Evolutionary conservation across 2,113 vertebrate species (phyloP), one percentile per base, ranked within the genome.

Genomic region (Odocoileus virginianus): DNA sequence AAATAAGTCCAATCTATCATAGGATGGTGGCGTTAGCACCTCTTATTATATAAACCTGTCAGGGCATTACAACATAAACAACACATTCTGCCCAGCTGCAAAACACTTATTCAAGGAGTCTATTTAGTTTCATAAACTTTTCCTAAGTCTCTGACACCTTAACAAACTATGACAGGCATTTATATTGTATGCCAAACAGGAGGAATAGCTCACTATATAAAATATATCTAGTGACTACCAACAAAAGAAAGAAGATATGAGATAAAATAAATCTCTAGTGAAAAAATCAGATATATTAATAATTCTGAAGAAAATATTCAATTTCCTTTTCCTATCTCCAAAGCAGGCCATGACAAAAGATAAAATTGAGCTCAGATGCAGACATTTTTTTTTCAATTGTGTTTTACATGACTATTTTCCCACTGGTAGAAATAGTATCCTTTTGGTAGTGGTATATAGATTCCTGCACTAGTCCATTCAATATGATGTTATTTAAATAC

Each of bases 91-190:
- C 96, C 79, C 97, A 96, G 95, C 96, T 98, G 97, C 96, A 98
- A 98, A 98, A 98, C 96, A 98, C 95, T 98, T 98, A 98, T 96
- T 98, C 1, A 1, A 98, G 97, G 92, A 98, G 98, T 98, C 97
- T 97, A 98, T 99, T 98, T 98, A 98, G 98, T 98, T 98, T 98
- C 98, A 98, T 98, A 98, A 98, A 98, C 94, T 98, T 98, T 98
- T 97, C 93, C 96, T 97, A 98, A 95, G 96, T 98, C 84, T 64
- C 95, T 98, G 98, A 98, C 98, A 98, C 95, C 87, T 98, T 98
- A 98, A 98, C 98, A 98, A 98, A 98, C 98, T 97, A 98, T 98
- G 98, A 98, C 98, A 98, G 94, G 82, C 95, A 97, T 98, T 98
- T 98, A 97, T 98, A 98, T 95, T 96, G 87, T 90, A 94, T 84